phyloP scores from a whole-genome alignment of 1,140 invertebrate species.

The Eumaeus atala region DNA sequence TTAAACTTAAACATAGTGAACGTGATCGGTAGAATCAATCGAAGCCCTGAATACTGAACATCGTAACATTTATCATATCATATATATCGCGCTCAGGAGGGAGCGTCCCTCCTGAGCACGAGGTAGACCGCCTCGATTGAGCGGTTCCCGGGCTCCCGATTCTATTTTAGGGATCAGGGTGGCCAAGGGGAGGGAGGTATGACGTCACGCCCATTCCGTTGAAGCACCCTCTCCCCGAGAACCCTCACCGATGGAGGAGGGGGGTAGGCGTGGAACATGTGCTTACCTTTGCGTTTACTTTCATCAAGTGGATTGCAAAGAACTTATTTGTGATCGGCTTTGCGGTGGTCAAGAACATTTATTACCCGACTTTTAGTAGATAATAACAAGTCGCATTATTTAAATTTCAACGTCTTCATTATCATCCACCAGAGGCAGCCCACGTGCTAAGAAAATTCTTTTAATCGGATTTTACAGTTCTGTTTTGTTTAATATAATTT shows the following conservation, averaged over 20 bases:
- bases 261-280: constrained; percentile 23
- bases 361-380: too few relatives aligned
- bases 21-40: neutral
- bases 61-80: constrained; percentile 11
- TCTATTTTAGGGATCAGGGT: constrained; percentile 54
- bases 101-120: constrained; percentile 1
- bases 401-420: too few relatives aligned
- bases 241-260: constrained; percentile 25
- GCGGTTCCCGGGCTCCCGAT: constrained; percentile 40
- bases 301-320: constrained; percentile 28
- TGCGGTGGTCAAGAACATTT: neutral
- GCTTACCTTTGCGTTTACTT: constrained; percentile 22
- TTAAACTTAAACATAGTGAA: too few relatives aligned
- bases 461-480: too few relatives aligned
- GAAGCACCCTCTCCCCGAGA: constrained; percentile 23
- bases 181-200: constrained; percentile 24
- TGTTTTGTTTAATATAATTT: too few relatives aligned
- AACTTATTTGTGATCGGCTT: constrained; percentile 27
- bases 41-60: neutral
- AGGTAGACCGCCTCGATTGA: constrained; percentile 43
- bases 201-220: constrained; percentile 40
- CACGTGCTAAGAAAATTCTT: too few relatives aligned
- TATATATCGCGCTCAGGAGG: too few relatives aligned
- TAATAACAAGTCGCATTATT: too few relatives aligned
- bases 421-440: too few relatives aligned